Evolutionary conservation across 2,797 vertebrate genomes (phyloP), one percentile per base, ranked within the genome.

Genomic region (Todus mexicanus): DNA sequence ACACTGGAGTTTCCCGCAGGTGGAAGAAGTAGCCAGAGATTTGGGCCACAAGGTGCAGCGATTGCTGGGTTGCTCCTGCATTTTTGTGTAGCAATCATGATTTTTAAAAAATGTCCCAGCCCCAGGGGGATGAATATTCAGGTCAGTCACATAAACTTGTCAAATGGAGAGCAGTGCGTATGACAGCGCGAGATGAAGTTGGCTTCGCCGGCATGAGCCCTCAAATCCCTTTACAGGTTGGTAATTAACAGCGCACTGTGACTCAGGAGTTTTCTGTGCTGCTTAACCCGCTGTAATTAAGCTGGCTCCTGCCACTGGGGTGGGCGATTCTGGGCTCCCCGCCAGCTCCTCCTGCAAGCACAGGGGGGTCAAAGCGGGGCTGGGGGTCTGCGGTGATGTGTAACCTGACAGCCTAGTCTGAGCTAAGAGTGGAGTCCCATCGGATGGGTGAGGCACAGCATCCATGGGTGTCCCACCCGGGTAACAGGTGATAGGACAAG

Each of bases 211-310:
- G 35, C 2, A 1, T 73, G 75, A 96, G 87, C 93, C 66, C 70
- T 85, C 64, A 77, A 85, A 95, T 96, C 93, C 73, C 76, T 38
- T 96, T 95, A 93, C 7, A 2, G 72, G 27, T 84, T 48, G 81
- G 92, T 95, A 96, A 96, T 96, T 96, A 96, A 95, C 78, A 93
- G 86, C 91, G 94, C 6, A 6, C 48, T 48, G 86, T 95, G 91
- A 93, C 92, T 90, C 89, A 71, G 78, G 89, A 90, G 87, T 92
- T 96, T 92, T 76, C 81, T 54, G 48, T 64, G 75, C 76, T 77
- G 68, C 59, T 89, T 80, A 93, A 82, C 57, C 54, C 2, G 4
- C 63, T 90, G 88, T 91, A 92, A 94, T 91, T 89, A 86, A 94
- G 53, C 60, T 4, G 3, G 26, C 45, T 83, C 37, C 72, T 92